Base-by-base conservation (phyloP, 1,140 invertebrate genomes). In the Copidosoma floridanum region DNA sequence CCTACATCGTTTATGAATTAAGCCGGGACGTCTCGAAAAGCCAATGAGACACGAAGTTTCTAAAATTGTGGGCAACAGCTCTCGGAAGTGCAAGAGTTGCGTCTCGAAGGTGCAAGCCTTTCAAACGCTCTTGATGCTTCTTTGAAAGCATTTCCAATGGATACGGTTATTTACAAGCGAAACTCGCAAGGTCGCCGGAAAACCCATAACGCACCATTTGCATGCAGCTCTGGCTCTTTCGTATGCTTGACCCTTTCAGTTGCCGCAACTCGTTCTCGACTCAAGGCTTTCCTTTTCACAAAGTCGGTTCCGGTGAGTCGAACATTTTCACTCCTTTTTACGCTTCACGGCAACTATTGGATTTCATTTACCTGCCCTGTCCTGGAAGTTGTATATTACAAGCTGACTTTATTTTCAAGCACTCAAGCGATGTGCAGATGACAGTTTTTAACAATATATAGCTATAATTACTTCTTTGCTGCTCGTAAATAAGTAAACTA, bases 141-240 rank as follows among this genome's bases (percentile, higher is more conserved):
- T 64, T 65, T 70, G 62, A 67, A 64, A 61, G 61, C 68, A 44
- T 64, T 64, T 59, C 51, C 64, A 51, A 61, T 37, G 60, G 62
- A n/a, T n/a, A n/a, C n/a, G n/a, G 47, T 77, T 71, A 79, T 76
- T 76, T 73, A 75, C 64, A 69, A 64, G 55, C 32, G 40, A 68
- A 73, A 76, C 68, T 65, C 70, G 75, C 76, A 72, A 72, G 72
- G 71, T 68, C 70, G 64, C 29, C 29, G 29, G 12, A 12, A 12
- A 66, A 65, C 65, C 63, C 63, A 70, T 73, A 61, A 65, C 64
- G 64, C 68, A 67, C 69, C 66, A 72, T 71, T 71, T 67, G 62
- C 62, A 65, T 68, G n/a, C n/a, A n/a, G n/a, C n/a, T n/a, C n/a
- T n/a, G n/a, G n/a, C n/a, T n/a, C n/a, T n/a, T n/a, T n/a, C n/a